These are phyloP conservation scores for Ceyx margarethae DNA, from an alignment of 2,113 vertebrate genomes.

Conservation along the genomic window DNA sequence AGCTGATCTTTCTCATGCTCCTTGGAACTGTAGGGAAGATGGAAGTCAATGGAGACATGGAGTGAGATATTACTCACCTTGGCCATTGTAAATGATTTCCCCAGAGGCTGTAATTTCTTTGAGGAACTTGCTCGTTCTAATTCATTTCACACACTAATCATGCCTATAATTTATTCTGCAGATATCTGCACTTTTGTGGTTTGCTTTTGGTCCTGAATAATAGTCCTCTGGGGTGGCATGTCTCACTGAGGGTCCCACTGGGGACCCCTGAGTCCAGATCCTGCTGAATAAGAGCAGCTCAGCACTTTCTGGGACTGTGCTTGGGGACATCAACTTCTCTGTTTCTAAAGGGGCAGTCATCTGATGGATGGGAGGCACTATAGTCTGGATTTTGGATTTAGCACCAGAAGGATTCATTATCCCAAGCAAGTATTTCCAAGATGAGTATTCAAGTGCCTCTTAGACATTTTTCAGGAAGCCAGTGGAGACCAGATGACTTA, in stretches of 20 bases:
- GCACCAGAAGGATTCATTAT: neutral
- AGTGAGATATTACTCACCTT: neutral
- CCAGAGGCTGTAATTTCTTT: slow-evolving; percentile 20
- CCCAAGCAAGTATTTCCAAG: neutral
- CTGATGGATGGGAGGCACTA: neutral
- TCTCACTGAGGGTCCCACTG: rapidly evolving
- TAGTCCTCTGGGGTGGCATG: neutral
- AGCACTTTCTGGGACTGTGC: rapidly evolving
- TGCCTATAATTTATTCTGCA: neutral
- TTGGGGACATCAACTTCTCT: neutral
- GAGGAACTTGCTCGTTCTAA: neutral
- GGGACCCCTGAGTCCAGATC: neutral
- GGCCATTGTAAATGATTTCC: neutral
- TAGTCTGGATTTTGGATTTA: neutral
- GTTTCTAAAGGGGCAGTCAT: neutral
- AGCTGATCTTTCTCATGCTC: neutral
- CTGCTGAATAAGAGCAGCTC: neutral
- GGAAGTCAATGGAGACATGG: neutral
- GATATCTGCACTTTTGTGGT: neutral
- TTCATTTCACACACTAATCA: neutral
- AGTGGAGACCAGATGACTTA: neutral
- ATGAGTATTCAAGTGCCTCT: neutral
- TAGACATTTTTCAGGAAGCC: neutral
- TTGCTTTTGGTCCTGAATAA: neutral
- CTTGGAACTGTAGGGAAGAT: neutral